Base-by-base conservation (phyloP, 2,888 invertebrate species). In the Coenonympha arcania region DNA sequence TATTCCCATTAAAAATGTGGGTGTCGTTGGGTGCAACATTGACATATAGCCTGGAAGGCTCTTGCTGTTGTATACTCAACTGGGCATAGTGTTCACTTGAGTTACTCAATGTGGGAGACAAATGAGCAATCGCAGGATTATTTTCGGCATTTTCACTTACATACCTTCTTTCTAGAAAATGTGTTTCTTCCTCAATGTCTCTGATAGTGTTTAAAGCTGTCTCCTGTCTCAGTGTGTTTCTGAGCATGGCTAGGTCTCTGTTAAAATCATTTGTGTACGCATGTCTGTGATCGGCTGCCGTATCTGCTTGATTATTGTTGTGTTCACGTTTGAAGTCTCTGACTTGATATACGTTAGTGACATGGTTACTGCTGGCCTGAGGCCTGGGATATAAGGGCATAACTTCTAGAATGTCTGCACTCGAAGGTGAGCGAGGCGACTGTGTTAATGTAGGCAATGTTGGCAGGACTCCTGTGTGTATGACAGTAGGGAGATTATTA, bases 271-370 rank as follows among this genome's bases (percentile, higher is more conserved):
- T 85, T 37, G 76, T 73, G 47, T 87, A 87, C 8, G 78, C 72
- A 65, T 84, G 86, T 45, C 66, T 62, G 2, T 63, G 52, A 31
- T 79, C 77, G 24, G 67, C 58, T 31, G 55, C 62, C 46, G 55
- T 42, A 50, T 83, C 79, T 50, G 71, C 62, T 58, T 77, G 81
- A 58, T 87, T 87, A 54, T 87, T 88, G 50, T 87, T 87, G 54
- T 84, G 80, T 62, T 88, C 88, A 60, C 80, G 76, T 58, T 88
- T 89, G 63, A 89, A 88, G 51, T 89, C 89, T 50, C 82, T 70
- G 9, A 86, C 57, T 60, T 89, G 88, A 64, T 89, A 90, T 2
- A 89, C 73, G 73, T 89, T 89, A 31, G 88, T 80, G 13, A 81
- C 82, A 59, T 85, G 85, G 57, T 73, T 79, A 49, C 64, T 64